A percentile compares a stretch with the other conserved stretches of the same genome.
Conservation (phyloP, 1,140 invertebrate genomes). For the Micrasema longulum region DNA sequence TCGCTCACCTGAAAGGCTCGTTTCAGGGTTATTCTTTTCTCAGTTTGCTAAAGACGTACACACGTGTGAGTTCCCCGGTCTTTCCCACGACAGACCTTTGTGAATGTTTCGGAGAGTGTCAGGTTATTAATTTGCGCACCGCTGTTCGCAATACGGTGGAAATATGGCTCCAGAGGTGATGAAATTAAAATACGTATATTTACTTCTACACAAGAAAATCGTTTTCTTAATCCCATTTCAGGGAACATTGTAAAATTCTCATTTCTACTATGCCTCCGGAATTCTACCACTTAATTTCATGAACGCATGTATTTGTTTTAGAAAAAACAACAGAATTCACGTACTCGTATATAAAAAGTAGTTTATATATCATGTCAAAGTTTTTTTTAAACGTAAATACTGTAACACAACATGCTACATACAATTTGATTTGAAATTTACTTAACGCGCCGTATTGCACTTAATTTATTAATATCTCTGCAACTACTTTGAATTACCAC, state of each 20-base stretch:
- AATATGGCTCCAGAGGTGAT: slow-evolving; percentile 16
- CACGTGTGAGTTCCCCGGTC: slow-evolving; percentile 26
- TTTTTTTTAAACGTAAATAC: no score
- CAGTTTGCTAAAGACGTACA: slow-evolving; percentile 46
- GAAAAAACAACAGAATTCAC: no score
- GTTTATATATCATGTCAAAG: no score
- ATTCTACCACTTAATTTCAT: no score
- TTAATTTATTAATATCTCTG: no score
- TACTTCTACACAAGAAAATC: slow-evolving; percentile 5
- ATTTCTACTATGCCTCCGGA: no score
- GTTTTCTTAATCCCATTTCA: slow-evolving; percentile 5
- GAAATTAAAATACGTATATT: slow-evolving; percentile 38
- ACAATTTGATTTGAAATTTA: no score
- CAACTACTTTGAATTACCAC: no score
- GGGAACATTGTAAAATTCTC: not conserved
- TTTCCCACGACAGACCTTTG: slow-evolving; percentile 49
- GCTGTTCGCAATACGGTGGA: slow-evolving; percentile 18
- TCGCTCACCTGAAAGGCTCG: slow-evolving; percentile 41
- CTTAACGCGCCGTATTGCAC: no score
- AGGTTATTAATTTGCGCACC: slow-evolving; percentile 45
- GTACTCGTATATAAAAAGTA: no score
- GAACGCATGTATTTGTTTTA: no score
- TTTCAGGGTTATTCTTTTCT: slow-evolving; percentile 46
- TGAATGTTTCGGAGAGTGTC: slow-evolving; percentile 31
- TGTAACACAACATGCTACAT: no score